Base-by-base conservation (phyloP, 92 coral and sea anemone genomes). In the Chrysogorgia sp. region DNA sequence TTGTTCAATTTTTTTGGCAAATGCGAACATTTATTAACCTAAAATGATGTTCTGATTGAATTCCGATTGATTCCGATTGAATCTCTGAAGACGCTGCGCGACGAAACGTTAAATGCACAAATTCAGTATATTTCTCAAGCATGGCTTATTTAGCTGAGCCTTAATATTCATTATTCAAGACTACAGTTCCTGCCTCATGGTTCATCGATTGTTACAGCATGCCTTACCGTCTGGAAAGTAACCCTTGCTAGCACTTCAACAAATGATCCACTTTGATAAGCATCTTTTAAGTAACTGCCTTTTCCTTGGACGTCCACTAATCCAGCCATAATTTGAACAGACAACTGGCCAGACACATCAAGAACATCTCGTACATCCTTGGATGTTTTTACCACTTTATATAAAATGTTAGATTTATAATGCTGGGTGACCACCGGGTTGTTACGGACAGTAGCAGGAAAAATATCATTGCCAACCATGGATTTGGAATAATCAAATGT, bases 331-430 rank as follows among this genome's bases (percentile, higher is more conserved):
- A 85, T 34, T 34, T 85, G 62, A 17, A 85, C 33, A 10, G 88
- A 79, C 9, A 85, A 72, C 3, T 85, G 85, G 2, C 85, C 88
- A 23, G 88, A 85, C 0, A 85, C 20, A 67, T 79, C 85, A 24
- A 85, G 70, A 21, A 85, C 66, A 21, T 85, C 88, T 26, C 74
- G 79, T 33, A 59, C 67, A 48, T 85, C 88, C 40, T 70, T 34
- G 58, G 35, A 40, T 17, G 19, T 62, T 25, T 55, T 34, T 2
- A 85, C 66, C 12, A 85, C 59, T n/a, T 49, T n/a, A 67, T 79
- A 85, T 24, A 61, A 28, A 66, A 85, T 72, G 50, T 65, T 20
- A 10, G 43, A 19, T 8, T 48, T 22, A 28, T 47, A 24, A 34
- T 48, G 63, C 3, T 71, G 3, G 8, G 41, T 63, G 12, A 3